Conservation (phyloP, 2,113 vertebrate species). For the Datnioides undecimradiatus region DNA sequence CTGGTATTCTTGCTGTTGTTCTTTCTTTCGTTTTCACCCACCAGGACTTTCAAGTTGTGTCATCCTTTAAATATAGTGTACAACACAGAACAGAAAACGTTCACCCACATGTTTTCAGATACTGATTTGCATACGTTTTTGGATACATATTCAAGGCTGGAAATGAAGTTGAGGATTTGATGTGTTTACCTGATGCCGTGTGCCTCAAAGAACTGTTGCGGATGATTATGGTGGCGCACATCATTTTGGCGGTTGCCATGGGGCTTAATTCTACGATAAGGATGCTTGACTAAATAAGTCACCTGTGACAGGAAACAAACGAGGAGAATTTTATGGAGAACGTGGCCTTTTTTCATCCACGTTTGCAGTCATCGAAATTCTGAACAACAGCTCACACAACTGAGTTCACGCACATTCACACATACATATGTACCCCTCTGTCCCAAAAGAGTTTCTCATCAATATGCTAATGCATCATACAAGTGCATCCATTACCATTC, state of each 20-base stretch:
- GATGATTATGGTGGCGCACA: conserved; percentile 28
- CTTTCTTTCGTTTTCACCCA: neutral
- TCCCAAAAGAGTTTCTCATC: conserved; percentile 56
- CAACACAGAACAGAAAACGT: conserved; percentile 8
- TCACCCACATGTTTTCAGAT: conserved; percentile 42
- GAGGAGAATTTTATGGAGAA: neutral
- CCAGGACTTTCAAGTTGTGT: conserved; percentile 16
- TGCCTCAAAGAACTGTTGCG: conserved; percentile 8
- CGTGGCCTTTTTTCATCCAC: conserved; percentile 10
- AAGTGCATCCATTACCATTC: conserved; percentile 52
- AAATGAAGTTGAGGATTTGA: conserved; percentile 47
- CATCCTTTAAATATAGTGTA: conserved; percentile 31
- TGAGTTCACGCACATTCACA: neutral
- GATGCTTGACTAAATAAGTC: conserved; percentile 66
- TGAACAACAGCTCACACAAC: conserved; percentile 2
- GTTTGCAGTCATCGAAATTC: conserved; percentile 21
- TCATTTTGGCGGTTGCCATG: conserved; percentile 45
- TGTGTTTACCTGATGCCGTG: conserved; percentile 47
- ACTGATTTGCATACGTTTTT: conserved; percentile 33
- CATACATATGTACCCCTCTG: neutral
- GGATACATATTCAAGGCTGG: conserved; percentile 9
- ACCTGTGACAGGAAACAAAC: conserved; percentile 53
- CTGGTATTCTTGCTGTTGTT: neutral
- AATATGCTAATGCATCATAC: conserved; percentile 61
- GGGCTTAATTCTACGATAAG: conserved; percentile 62